Percentiles rank a stretch among this genome's conserved stretches.
These are phyloP conservation scores for Bombus fervidus DNA, from an alignment of 1,140 invertebrate genomes.

Conservation along the genomic window DNA sequence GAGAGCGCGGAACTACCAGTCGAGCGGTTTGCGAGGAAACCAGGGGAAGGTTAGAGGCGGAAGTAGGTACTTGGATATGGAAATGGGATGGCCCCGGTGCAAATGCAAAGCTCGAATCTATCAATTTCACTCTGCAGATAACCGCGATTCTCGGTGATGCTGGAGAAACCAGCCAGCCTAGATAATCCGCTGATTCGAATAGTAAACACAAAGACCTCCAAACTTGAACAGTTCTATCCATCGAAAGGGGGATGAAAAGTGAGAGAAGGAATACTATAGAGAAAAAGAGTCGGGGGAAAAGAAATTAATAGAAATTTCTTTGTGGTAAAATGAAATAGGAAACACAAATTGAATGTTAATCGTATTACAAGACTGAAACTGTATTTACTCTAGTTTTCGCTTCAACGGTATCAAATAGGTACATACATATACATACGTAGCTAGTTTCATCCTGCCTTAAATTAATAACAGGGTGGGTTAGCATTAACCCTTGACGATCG, in stretches of 20 bases:
- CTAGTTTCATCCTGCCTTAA: not conserved
- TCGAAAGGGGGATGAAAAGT: not conserved
- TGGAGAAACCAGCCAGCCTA: slow-evolving; percentile 61
- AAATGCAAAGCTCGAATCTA: slow-evolving; percentile 78
- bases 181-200: slow-evolving; percentile 78
- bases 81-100: slow-evolving; percentile 70
- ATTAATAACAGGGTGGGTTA: not conserved
- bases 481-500: slow-evolving; percentile 15
- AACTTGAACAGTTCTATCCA: slow-evolving; percentile 54
- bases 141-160: slow-evolving; percentile 38
- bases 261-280: not conserved
- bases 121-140: slow-evolving; percentile 77
- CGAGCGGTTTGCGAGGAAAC: slow-evolving; percentile 55
- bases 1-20: slow-evolving; percentile 63
- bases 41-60: slow-evolving; percentile 58
- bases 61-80: slow-evolving; percentile 76
- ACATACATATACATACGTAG: no score
- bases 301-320: no score
- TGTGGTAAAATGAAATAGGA: no score
- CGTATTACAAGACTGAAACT: no score
- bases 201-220: slow-evolving; percentile 74
- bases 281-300: not conserved
- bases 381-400: not conserved
- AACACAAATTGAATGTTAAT: no score
- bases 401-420: not conserved